Evolutionary conservation across 2,888 invertebrate species (phyloP).

Genomic region (Portevinia maculata): DNA sequence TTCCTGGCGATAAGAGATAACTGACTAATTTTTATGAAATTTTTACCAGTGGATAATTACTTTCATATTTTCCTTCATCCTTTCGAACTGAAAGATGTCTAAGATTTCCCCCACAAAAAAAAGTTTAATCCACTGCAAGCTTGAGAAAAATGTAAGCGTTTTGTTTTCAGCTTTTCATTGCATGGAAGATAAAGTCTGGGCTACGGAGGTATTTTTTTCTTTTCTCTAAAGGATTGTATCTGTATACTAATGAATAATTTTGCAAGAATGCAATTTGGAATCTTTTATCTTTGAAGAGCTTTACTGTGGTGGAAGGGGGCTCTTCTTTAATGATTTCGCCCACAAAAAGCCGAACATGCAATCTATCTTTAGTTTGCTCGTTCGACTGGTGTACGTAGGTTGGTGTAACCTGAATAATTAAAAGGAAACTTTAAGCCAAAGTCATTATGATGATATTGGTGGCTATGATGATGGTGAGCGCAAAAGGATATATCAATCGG

Average conservation of each 20-base stretch:
- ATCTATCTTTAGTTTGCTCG: conserved; percentile 8
- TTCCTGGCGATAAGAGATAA: conserved; percentile 37
- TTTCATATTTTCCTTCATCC: conserved; percentile 34
- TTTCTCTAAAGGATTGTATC: conserved; percentile 5
- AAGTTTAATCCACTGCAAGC: conserved; percentile 58
- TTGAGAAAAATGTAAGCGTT: conserved; percentile 42
- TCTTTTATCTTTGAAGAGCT: conserved; percentile 61
- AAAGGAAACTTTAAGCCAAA: conserved; percentile 42
- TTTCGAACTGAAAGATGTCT: conserved; percentile 29
- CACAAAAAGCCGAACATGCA: conserved; percentile 9
- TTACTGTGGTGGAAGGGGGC: conserved; percentile 30
- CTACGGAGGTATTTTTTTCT: conserved; percentile 15
- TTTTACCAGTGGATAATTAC: conserved; percentile 60
- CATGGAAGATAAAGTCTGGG: conserved; percentile 24
- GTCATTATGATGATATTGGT: conserved; percentile 16
- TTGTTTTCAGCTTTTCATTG: conserved; percentile 24
- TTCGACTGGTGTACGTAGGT: conserved; percentile 14
- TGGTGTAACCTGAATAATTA: conserved; percentile 31
- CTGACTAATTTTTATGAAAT: conserved; percentile 69
- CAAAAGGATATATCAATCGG: neutral
- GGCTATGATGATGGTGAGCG: neutral
- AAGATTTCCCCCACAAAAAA: conserved; percentile 29
- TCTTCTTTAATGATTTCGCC: conserved; percentile 43
- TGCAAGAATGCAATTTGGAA: conserved; percentile 70
- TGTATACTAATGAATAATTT: conserved; percentile 61